phyloP scores from a whole-genome alignment of 1,140 invertebrate genomes.

The Drosophila orosa region DNA sequence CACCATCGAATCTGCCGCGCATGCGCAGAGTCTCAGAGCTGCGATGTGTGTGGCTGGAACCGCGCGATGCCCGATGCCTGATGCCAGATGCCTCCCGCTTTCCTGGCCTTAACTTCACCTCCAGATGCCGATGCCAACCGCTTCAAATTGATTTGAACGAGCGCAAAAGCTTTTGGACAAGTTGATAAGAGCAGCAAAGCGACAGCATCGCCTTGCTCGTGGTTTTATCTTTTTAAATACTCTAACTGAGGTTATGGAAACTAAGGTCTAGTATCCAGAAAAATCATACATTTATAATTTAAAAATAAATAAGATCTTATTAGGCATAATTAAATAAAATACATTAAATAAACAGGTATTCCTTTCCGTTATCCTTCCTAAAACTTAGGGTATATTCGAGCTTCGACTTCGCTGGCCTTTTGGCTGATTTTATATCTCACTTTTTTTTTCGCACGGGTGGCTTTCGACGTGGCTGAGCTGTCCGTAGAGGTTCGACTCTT shows the following conservation, averaged over 20 bases:
- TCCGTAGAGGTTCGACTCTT: slow-evolving; percentile 28
- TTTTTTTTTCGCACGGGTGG: slow-evolving; percentile 62
- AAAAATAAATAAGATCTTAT: background rate
- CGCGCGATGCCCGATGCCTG: background rate
- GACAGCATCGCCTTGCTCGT: slow-evolving; percentile 18
- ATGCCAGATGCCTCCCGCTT: slow-evolving; percentile 1
- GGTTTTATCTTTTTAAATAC: slow-evolving; percentile 18
- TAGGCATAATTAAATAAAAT: background rate
- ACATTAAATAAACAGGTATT: background rate
- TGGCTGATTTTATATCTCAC: slow-evolving; percentile 15
- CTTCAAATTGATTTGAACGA: slow-evolving; percentile 79
- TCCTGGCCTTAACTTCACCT: background rate
- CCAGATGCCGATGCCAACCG: slow-evolving; percentile 47
- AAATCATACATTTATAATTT: background rate
- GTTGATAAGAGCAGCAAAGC: slow-evolving; percentile 69
- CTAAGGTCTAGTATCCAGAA: too few relatives aligned
- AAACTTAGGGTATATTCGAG: background rate
- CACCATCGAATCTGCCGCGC: slow-evolving; percentile 40
- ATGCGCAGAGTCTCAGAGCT: slow-evolving; percentile 24
- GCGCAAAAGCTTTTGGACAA: slow-evolving; percentile 69
- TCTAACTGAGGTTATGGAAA: background rate
- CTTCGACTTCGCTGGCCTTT: background rate
- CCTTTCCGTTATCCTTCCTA: background rate
- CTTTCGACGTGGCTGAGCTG: slow-evolving; percentile 48
- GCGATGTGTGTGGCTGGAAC: slow-evolving; percentile 51